Conservation (phyloP, 2,888 invertebrate species). For the Slavum lentiscoides region DNA sequence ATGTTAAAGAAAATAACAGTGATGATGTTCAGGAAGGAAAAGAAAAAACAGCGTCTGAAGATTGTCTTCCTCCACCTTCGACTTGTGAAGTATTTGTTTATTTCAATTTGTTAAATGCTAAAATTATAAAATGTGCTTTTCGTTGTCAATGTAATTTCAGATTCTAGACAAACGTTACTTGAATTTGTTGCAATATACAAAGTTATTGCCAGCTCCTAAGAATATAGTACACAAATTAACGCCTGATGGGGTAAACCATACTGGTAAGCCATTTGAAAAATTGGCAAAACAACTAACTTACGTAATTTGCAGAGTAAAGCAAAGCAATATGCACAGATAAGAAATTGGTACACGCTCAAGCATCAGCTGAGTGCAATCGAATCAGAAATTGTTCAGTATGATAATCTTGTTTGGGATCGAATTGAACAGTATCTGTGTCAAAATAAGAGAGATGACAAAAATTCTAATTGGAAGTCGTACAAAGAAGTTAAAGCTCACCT, state of each 20-base stretch:
- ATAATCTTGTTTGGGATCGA: slow-evolving; percentile 46
- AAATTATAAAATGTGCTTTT: neutral
- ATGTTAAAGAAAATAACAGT: neutral
- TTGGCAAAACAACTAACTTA: slow-evolving; percentile 47
- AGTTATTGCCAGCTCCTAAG: slow-evolving; percentile 50
- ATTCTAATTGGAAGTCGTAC: slow-evolving; percentile 49
- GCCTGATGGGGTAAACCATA: slow-evolving; percentile 53
- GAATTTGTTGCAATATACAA: slow-evolving; percentile 48
- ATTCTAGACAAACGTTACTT: slow-evolving; percentile 46
- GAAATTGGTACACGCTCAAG: slow-evolving; percentile 49
- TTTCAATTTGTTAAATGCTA: neutral
- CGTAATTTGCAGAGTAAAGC: slow-evolving; percentile 51
- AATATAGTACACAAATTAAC: slow-evolving; percentile 52
- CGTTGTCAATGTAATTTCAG: slow-evolving; percentile 24
- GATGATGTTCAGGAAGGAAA: neutral
- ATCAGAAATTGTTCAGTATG: slow-evolving; percentile 50
- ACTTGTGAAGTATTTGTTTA: slow-evolving; percentile 46
- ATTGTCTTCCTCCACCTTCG: slow-evolving; percentile 17
- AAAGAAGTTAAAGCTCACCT: slow-evolving; percentile 46
- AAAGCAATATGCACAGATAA: slow-evolving; percentile 52
- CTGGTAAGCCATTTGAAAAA: slow-evolving; percentile 52
- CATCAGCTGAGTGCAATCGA: slow-evolving; percentile 41
- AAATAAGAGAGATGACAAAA: slow-evolving; percentile 49
- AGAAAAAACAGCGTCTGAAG: neutral
- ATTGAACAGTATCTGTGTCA: slow-evolving; percentile 38